Evolutionary conservation across 1,140 invertebrate species (phyloP).

Genomic region (Prorops nasuta): DNA sequence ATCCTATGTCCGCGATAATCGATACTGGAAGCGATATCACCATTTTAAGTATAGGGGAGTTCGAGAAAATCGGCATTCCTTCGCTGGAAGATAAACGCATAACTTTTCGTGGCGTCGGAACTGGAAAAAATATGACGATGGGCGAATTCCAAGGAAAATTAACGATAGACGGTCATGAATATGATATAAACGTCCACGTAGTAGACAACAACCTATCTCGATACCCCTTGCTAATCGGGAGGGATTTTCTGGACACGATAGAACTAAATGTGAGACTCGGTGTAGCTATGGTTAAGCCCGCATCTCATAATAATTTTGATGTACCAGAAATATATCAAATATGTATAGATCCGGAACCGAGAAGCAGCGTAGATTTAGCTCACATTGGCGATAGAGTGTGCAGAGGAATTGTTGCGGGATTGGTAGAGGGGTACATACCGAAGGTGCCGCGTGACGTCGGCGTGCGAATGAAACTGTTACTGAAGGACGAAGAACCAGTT

Average conservation of each 20-base stretch:
- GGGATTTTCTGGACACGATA: neutral
- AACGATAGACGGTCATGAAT: neutral
- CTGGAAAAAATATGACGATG: neutral
- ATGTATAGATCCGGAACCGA: neutral
- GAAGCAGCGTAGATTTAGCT: neutral
- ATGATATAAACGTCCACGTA: neutral
- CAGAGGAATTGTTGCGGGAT: neutral
- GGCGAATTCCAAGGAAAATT: neutral
- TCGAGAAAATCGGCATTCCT: neutral
- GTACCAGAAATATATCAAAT: neutral
- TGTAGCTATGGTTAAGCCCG: neutral
- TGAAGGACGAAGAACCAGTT: neutral
- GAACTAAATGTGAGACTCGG: neutral
- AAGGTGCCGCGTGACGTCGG: neutral
- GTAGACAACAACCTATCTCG: neutral
- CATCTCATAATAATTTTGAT: neutral
- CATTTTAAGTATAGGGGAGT: neutral
- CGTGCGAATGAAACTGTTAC: neutral
- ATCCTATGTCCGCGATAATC: neutral
- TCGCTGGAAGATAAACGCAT: neutral
- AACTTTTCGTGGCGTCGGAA: neutral
- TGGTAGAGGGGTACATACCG: neutral
- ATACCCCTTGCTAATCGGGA: neutral
- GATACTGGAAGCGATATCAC: constrained; percentile 8
- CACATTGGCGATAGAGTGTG: neutral